Percentiles rank a stretch among this genome's conserved stretches.
Conservation (phyloP, 1,140 invertebrate species). For the Drosophila ironensis region DNA sequence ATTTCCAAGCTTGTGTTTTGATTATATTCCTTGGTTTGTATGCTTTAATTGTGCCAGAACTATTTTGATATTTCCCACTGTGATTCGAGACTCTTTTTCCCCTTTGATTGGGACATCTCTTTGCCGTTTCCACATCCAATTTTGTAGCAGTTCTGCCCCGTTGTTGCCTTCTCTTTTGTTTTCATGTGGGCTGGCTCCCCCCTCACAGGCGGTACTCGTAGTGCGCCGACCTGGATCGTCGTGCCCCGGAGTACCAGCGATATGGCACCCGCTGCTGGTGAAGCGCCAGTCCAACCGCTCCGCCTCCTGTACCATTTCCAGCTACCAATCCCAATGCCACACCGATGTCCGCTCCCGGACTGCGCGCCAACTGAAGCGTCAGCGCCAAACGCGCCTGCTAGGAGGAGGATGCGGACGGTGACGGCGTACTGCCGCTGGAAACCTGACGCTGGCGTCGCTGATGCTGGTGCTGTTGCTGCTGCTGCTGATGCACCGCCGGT, state of each 20-base stretch:
- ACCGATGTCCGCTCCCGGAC: slow-evolving; percentile 69
- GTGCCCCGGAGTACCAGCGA: slow-evolving; percentile 77
- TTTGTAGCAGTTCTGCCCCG: no score
- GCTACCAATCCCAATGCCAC: neutral
- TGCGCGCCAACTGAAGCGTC: slow-evolving; percentile 74
- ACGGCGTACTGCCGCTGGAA: slow-evolving; percentile 62
- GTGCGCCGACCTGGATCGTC: slow-evolving; percentile 75
- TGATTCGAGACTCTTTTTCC: no score
- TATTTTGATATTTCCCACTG: no score
- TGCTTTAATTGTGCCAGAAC: no score
- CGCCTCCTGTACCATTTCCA: neutral
- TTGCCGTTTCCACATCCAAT: no score
- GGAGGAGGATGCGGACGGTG: slow-evolving; percentile 74
- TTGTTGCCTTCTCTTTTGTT: slow-evolving; percentile 1
- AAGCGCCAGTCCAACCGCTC: slow-evolving; percentile 31
- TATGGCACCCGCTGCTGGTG: slow-evolving; percentile 68
- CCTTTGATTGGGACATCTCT: no score
- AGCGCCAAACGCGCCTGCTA: slow-evolving; percentile 75
- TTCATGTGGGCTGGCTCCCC: neutral
- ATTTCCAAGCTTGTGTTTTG: no score
- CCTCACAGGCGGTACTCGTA: slow-evolving; percentile 74
- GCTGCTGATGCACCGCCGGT: slow-evolving; percentile 35
- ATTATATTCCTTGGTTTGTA: no score
- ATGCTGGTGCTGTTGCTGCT: slow-evolving; percentile 39
- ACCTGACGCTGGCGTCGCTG: slow-evolving; percentile 57